Evolutionary conservation across 1,140 invertebrate genomes (phyloP).

Genomic region (Eufriesea mexicana): DNA sequence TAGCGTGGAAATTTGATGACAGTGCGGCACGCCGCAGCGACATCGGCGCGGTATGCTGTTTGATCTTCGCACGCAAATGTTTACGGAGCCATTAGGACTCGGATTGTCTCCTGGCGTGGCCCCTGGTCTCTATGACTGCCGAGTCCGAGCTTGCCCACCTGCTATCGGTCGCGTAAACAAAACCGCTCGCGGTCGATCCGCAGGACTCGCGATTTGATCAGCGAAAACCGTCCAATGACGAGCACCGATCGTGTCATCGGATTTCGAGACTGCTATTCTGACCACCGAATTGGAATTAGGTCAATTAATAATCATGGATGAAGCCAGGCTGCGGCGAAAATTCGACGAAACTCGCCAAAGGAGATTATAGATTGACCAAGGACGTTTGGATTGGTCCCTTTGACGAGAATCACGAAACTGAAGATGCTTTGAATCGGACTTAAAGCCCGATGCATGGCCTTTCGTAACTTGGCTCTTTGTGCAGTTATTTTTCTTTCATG

Average conservation of each 20-base stretch:
- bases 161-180: constrained; percentile 28
- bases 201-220: constrained; percentile 24
- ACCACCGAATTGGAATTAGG: constrained; percentile 23
- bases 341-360: background rate
- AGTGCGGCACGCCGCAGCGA: constrained; percentile 51
- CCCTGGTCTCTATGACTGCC: constrained; percentile 1
- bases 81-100: constrained; percentile 75
- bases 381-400: background rate
- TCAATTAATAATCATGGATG: constrained; percentile 29
- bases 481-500: too few relatives aligned
- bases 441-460: too few relatives aligned
- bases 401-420: background rate
- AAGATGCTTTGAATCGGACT: too few relatives aligned
- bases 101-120: constrained; percentile 40
- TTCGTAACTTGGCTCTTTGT: too few relatives aligned
- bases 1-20: constrained; percentile 39
- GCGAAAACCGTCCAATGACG: constrained; percentile 51
- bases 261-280: background rate
- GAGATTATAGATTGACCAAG: background rate
- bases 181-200: constrained; percentile 36
- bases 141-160: constrained; percentile 24
- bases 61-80: constrained; percentile 71
- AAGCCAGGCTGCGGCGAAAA: background rate
- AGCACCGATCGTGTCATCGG: constrained; percentile 39
- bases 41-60: constrained; percentile 55